Percentiles rank a stretch among this genome's conserved stretches.
phyloP scores from a whole-genome alignment of 2,888 invertebrate genomes.

The Anarsia innoxiella region DNA sequence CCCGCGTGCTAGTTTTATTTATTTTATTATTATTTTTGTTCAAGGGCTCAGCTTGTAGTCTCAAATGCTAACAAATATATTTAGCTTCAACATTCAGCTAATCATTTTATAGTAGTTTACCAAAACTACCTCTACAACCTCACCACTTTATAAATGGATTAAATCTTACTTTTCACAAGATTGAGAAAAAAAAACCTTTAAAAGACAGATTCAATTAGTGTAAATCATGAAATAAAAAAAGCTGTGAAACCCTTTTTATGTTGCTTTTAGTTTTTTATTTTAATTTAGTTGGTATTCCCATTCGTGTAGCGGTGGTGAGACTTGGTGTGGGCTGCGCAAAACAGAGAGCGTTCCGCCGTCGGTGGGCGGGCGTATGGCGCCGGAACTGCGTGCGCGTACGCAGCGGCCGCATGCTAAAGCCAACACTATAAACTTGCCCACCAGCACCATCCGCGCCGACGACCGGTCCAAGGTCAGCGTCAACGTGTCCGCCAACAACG shows the following conservation, averaged over 20 bases:
- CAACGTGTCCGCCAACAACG: constrained; percentile 24
- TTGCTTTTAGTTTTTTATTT: constrained; percentile 40
- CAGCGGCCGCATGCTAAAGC: constrained; percentile 69
- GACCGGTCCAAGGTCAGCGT: constrained; percentile 45
- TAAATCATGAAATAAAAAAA: constrained; percentile 15
- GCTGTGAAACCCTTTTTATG: constrained; percentile 45
- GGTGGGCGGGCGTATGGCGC: constrained; percentile 45
- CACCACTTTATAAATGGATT: no score
- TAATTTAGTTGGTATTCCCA: constrained; percentile 44
- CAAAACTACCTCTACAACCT: neutral
- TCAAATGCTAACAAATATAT: no score
- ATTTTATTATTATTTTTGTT: constrained; percentile 29
- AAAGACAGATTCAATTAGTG: no score
- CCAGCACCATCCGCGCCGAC: constrained; percentile 47
- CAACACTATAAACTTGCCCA: constrained; percentile 77
- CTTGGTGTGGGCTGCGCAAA: constrained; percentile 60
- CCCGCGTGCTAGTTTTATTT: constrained; percentile 64
- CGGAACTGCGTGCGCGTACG: constrained; percentile 48
- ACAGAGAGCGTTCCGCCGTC: constrained; percentile 62
- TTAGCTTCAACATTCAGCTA: no score
- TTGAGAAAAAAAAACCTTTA: no score
- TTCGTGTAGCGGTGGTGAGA: constrained; percentile 51
- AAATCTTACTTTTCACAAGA: no score
- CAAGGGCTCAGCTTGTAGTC: constrained; percentile 47
- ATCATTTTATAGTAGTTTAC: no score